Conservation (phyloP, 2,113 vertebrate genomes). For the Rattus rattus region DNA sequence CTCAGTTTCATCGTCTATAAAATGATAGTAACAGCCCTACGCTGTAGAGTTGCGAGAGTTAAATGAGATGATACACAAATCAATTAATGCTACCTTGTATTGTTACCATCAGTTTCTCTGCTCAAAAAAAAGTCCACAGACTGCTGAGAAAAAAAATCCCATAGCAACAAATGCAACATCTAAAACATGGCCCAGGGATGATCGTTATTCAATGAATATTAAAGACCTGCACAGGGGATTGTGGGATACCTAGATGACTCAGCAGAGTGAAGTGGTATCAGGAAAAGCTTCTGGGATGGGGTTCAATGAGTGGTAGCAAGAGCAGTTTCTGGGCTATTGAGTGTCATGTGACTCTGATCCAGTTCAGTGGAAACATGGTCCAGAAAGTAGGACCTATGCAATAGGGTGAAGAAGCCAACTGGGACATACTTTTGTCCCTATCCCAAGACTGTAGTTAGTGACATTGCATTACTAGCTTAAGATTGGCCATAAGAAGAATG, state of each 20-base stretch:
- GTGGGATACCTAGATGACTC: not conserved
- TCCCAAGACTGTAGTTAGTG: not conserved
- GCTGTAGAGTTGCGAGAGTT: not conserved
- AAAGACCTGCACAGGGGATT: not conserved
- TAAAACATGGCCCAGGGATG: too few relatives aligned
- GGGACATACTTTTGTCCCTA: not conserved
- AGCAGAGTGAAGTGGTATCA: not conserved
- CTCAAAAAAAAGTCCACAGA: not conserved
- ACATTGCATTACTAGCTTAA: not conserved
- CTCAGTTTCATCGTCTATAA: not conserved
- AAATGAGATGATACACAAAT: not conserved
- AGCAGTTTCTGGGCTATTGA: not conserved
- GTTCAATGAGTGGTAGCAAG: not conserved
- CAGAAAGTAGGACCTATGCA: not conserved
- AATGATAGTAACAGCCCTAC: not conserved
- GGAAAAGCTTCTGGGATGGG: not conserved
- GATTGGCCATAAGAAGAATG: not conserved
- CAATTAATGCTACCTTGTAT: not conserved
- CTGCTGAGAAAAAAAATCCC: not conserved
- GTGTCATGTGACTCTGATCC: not conserved
- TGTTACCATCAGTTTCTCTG: not conserved
- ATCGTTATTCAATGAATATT: too few relatives aligned
- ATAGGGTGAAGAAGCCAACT: not conserved
- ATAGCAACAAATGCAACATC: not conserved
- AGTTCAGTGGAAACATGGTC: not conserved